Percentiles rank a stretch among this genome's conserved stretches.
Conservation (phyloP, 2,113 vertebrate genomes). For the Hyperopisus bebe region DNA sequence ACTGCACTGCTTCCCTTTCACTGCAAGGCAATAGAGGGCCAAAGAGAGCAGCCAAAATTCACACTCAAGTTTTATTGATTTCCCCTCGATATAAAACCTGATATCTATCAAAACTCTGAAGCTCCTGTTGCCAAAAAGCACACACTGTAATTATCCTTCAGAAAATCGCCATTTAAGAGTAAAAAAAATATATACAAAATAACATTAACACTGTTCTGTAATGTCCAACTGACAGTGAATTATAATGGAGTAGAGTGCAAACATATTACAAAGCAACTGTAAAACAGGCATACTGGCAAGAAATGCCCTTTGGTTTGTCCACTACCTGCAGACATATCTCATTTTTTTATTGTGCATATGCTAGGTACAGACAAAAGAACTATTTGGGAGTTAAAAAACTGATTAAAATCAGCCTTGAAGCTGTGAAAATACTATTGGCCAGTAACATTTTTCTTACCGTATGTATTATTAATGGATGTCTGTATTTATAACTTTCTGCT, state of each 20-base stretch:
- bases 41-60: background rate
- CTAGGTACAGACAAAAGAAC: background rate
- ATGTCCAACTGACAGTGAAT: conserved; percentile 34
- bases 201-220: conserved; percentile 44
- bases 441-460: background rate
- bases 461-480: background rate
- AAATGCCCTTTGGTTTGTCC: conserved; percentile 38
- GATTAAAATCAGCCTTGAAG: background rate
- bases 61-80: background rate
- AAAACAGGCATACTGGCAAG: conserved; percentile 39
- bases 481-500: background rate
- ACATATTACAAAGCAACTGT: conserved; percentile 36
- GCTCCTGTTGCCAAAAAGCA: background rate
- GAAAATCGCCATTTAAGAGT: conserved; percentile 33
- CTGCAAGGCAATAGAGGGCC: background rate
- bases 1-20: background rate
- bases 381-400: background rate
- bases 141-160: conserved; percentile 26
- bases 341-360: background rate
- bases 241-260: conserved; percentile 37
- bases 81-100: background rate
- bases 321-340: conserved; percentile 17
- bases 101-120: background rate
- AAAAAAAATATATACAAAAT: conserved; percentile 38
- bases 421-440: background rate